Evolutionary conservation across 2,797 vertebrate genomes (phyloP), one percentile per base, ranked within the genome.

Genomic region (Sandelia bainsii): DNA sequence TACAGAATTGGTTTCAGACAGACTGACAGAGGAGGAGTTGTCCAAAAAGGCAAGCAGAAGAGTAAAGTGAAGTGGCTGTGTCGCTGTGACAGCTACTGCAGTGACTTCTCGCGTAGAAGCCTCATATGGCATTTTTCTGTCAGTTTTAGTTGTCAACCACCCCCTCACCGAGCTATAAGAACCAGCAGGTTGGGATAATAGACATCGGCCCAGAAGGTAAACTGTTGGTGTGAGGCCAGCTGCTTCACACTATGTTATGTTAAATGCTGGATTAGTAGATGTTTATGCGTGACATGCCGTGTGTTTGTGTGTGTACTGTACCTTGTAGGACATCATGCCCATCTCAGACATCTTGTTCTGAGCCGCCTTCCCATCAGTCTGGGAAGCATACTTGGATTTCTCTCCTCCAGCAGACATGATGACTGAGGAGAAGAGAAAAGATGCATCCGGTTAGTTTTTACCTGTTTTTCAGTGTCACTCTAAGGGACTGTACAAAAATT

Each of bases 391-490:
- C 84, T 94, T 93, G 72, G 93, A 82, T 86, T 94, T 94, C 54
- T 94, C 93, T 91, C 92, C 91, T 86, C 84, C 89, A 54, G 92
- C 84, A 81, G 93, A 94, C 94, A 94, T 95, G 81, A 61, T 79
- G 75, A 86, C 92, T 94, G 83, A 56, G 3, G 49, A 20, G 13
- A 42, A 16, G 22, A 52, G n/a, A 66, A 40, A 57, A 51, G 40
- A 48, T 16, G 44, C 5, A n/a, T 34, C 25, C 2, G 22, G 6
- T 60, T 29, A 39, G 17, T 27, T 8, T 9, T n/a, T 19, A 7
- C 14, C 11, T 5, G 5, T 25, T 8, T 7, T 50, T 57, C 23
- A 53, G 13, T 4, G 13, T 32, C n/a, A 61, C 11, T n/a, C 23
- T n/a, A 20, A 32, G 11, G 12, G 22, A 40, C 32, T 45, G 37